Percentiles rank a stretch among this genome's conserved stretches.
phyloP scores from a whole-genome alignment of 1,140 invertebrate genomes.

The Pogonomyrmex californicus region DNA sequence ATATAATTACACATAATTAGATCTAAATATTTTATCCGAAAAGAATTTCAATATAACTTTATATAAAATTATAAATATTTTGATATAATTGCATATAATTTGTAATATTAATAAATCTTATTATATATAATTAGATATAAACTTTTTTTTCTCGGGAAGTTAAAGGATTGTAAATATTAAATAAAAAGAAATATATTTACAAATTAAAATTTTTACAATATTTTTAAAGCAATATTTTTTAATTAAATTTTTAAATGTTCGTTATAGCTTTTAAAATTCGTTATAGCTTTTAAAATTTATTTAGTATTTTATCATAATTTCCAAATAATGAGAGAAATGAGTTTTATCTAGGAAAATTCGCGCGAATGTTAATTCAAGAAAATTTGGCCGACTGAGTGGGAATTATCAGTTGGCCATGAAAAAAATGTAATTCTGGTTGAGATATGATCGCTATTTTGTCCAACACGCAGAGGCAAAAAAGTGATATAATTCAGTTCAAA shows the following conservation, averaged over 20 bases:
- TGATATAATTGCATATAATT: too few species aligned
- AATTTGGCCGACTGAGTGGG: not conserved
- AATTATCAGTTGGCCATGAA: conserved; percentile 55
- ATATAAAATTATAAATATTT: too few species aligned
- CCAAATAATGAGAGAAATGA: not conserved
- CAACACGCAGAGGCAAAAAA: conserved; percentile 28
- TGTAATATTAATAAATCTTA: too few species aligned
- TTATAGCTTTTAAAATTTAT: not conserved
- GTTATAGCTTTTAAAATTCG: not conserved
- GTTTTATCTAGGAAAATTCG: not conserved
- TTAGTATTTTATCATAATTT: not conserved
- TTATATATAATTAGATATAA: too few species aligned
- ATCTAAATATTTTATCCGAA: too few species aligned
- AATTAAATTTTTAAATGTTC: not conserved
- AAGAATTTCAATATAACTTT: too few species aligned
- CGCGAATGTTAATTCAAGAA: conserved; percentile 4
- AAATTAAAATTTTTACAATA: not conserved
- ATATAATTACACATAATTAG: too few species aligned
- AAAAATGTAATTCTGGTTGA: conserved; percentile 76
- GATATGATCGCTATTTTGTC: conserved; percentile 75
- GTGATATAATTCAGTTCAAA: conserved; percentile 68
- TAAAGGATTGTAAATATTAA: not conserved
- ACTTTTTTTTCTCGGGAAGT: not conserved
- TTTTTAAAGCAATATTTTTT: not conserved
- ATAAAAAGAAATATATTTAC: not conserved